Evolutionary conservation across 2,113 vertebrate species (phyloP).

Genomic region (Sturnus vulgaris): DNA sequence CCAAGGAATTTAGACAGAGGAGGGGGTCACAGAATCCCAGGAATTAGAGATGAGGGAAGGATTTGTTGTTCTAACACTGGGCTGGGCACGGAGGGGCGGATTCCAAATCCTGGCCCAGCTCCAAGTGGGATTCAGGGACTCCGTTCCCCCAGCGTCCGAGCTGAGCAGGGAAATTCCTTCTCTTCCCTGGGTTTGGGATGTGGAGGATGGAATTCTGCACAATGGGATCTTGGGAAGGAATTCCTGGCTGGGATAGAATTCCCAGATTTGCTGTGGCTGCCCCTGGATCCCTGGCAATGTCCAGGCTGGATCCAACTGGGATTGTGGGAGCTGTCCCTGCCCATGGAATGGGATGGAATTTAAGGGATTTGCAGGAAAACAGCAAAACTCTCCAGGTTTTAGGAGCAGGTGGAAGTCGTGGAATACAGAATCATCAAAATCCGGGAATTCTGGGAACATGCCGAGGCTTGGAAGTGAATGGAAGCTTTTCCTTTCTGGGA

Average conservation of each 20-base stretch:
- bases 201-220: background rate
- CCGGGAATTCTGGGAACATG: fast-evolving
- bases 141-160: fast-evolving
- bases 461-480: background rate
- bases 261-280: background rate
- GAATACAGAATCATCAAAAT: background rate
- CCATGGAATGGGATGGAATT: background rate
- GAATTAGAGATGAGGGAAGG: background rate
- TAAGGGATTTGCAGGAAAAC: background rate
- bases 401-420: background rate
- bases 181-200: background rate
- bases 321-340: fast-evolving
- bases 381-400: background rate
- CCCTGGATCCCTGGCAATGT: fast-evolving
- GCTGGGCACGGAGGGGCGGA: fast-evolving
- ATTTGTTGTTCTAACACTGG: background rate
- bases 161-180: background rate
- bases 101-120: background rate
- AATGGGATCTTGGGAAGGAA: background rate
- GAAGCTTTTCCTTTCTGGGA: background rate
- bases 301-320: background rate
- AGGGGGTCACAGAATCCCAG: background rate
- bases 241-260: background rate
- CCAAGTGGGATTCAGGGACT: background rate
- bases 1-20: background rate